A percentile compares a stretch with the other conserved stretches of the same genome.
Evolutionary conservation across 2,113 vertebrate species (phyloP).

Genomic region (Lophochroa leadbeateri): DNA sequence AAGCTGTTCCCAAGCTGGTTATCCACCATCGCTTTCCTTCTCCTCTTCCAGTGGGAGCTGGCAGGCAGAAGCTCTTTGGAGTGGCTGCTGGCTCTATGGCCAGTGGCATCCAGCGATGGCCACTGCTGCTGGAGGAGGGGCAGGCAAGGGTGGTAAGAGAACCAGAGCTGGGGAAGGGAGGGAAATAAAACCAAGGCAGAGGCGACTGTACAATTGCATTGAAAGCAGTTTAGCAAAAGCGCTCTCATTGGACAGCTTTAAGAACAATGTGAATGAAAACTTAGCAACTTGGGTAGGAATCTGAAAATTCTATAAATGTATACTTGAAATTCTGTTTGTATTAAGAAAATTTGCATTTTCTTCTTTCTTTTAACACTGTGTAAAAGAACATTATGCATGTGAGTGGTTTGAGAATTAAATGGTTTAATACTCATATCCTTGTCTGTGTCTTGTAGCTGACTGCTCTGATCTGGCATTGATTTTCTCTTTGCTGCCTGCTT

Average conservation of each 20-base stretch:
- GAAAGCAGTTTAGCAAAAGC: slow-evolving; percentile 74
- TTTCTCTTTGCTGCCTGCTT: background rate
- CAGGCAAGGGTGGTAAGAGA: background rate
- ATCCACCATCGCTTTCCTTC: background rate
- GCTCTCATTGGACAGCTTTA: slow-evolving; percentile 81
- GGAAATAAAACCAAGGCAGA: slow-evolving; percentile 25
- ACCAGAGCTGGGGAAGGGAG: slow-evolving; percentile 19
- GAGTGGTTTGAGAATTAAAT: slow-evolving; percentile 86
- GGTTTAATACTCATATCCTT: slow-evolving; percentile 76
- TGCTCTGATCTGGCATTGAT: rapidly evolving
- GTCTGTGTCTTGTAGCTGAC: background rate
- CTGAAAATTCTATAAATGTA: slow-evolving; percentile 81
- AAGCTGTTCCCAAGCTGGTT: slow-evolving; percentile 29
- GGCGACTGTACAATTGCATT: slow-evolving; percentile 71
- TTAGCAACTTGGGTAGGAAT: slow-evolving; percentile 80
- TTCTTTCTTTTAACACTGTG: slow-evolving; percentile 84
- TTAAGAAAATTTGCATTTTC: slow-evolving; percentile 73
- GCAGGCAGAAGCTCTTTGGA: background rate
- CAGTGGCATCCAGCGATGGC: background rate
- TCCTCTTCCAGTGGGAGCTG: background rate
- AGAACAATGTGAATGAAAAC: slow-evolving; percentile 84
- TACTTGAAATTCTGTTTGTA: slow-evolving; percentile 85
- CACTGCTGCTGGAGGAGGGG: background rate
- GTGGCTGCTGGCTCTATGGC: background rate
- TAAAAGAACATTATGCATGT: slow-evolving; percentile 86